phyloP scores from a whole-genome alignment of 2,888 invertebrate species.

The Chrysina gloriosa region DNA sequence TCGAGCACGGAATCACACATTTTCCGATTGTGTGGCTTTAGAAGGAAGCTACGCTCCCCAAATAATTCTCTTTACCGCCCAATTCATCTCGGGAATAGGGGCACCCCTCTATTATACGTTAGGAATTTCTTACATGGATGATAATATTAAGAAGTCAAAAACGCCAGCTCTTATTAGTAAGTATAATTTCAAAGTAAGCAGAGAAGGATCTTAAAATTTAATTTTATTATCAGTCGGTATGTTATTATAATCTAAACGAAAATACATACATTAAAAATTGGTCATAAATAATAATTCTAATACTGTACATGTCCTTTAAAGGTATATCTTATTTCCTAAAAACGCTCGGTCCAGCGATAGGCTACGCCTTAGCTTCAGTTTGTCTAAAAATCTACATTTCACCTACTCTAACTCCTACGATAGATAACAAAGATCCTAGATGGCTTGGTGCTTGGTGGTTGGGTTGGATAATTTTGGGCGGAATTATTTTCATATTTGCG shows the following conservation, averaged over 20 bases:
- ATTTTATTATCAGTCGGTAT: constrained; percentile 18
- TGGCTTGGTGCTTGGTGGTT: constrained; percentile 91
- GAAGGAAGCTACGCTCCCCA: constrained; percentile 72
- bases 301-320: constrained; percentile 54
- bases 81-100: constrained; percentile 78
- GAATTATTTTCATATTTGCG: constrained; percentile 70
- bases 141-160: constrained; percentile 79
- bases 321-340: constrained; percentile 76
- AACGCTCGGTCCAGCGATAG: constrained; percentile 77
- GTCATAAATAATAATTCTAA: constrained; percentile 18
- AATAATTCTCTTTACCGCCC: constrained; percentile 73
- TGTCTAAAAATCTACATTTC: constrained; percentile 75
- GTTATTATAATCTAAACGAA: neutral
- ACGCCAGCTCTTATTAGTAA: constrained; percentile 78
- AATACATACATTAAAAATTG: neutral
- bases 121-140: constrained; percentile 80
- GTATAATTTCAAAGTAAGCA: constrained; percentile 51
- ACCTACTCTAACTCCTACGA: constrained; percentile 73
- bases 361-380: constrained; percentile 74
- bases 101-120: constrained; percentile 77
- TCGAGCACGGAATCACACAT: constrained; percentile 55
- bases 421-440: constrained; percentile 75
- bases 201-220: constrained; percentile 19
- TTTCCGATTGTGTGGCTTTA: constrained; percentile 57
- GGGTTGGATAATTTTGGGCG: constrained; percentile 76